A percentile compares a stretch with the other conserved stretches of the same genome.
phyloP scores from a whole-genome alignment of 2,113 vertebrate genomes.

The Thunnus thynnus region DNA sequence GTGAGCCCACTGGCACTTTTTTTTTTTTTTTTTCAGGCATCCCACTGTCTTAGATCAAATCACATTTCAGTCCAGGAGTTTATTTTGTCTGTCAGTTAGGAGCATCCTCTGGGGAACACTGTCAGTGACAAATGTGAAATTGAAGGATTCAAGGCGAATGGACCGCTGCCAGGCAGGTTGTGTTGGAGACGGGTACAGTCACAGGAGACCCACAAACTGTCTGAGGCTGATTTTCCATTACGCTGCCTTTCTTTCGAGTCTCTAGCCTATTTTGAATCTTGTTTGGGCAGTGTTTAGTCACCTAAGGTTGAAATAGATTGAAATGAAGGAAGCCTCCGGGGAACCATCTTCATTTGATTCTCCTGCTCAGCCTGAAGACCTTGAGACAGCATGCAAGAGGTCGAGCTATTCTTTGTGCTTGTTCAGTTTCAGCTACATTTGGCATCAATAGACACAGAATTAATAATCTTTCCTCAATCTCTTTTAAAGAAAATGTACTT shows the following conservation, averaged over 20 bases:
- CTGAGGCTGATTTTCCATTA: slow-evolving; percentile 40
- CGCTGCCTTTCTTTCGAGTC: slow-evolving; percentile 22
- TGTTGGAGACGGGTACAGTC: slow-evolving; percentile 50
- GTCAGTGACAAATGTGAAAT: slow-evolving; percentile 72
- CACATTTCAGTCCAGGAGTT: slow-evolving; percentile 71
- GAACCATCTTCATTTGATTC: slow-evolving; percentile 20
- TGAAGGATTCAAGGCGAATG: slow-evolving; percentile 65
- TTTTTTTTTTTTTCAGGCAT: slow-evolving; percentile 8
- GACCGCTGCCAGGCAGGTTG: slow-evolving; percentile 59
- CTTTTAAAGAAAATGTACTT: background rate
- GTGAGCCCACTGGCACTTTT: slow-evolving; percentile 49
- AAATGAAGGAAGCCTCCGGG: slow-evolving; percentile 37
- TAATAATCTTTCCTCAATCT: background rate
- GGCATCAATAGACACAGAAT: background rate
- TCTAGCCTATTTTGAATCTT: slow-evolving; percentile 51
- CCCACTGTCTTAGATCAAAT: slow-evolving; percentile 69
- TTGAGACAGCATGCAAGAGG: slow-evolving; percentile 22
- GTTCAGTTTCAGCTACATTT: slow-evolving; percentile 30
- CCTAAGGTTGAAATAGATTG: slow-evolving; percentile 29
- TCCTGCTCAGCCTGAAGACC: slow-evolving; percentile 11
- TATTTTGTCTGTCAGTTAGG: slow-evolving; percentile 71
- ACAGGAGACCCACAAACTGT: slow-evolving; percentile 64
- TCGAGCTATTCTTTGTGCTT: slow-evolving; percentile 20
- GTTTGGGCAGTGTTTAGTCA: slow-evolving; percentile 52
- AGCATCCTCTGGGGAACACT: slow-evolving; percentile 67